Evolutionary conservation across 2,113 vertebrate species (phyloP).

Genomic region (Progne subis): DNA sequence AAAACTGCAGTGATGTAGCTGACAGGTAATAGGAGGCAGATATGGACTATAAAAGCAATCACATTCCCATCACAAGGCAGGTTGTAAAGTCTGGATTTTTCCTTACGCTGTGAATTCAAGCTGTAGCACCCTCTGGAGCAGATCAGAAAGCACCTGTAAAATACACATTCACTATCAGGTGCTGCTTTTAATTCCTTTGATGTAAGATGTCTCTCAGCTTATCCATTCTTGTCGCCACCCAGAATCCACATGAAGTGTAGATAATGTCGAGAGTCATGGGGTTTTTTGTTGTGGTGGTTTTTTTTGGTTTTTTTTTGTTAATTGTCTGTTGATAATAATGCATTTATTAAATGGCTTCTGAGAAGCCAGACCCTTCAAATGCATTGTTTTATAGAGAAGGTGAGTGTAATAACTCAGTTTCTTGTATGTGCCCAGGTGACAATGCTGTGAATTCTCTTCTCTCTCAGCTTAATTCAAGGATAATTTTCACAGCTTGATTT

Average conservation of each 20-base stretch:
- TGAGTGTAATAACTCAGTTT: neutral
- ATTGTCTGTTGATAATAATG: neutral
- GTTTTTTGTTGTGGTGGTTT: no score
- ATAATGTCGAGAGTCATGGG: neutral
- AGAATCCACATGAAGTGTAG: neutral
- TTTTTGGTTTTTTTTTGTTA: neutral
- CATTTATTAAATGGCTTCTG: neutral
- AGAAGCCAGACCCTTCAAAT: neutral
- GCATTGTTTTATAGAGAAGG: neutral
- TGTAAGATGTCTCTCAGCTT: neutral
- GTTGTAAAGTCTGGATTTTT: neutral
- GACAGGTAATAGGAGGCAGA: neutral
- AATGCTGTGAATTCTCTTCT: neutral
- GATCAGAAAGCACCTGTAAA: neutral
- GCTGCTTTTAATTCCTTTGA: neutral
- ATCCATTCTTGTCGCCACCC: neutral
- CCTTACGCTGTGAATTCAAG: neutral
- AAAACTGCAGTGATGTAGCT: neutral
- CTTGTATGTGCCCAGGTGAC: neutral
- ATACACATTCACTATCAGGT: neutral
- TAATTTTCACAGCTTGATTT: slow-evolving; percentile 22
- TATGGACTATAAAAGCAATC: neutral
- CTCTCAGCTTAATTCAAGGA: neutral
- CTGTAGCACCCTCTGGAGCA: neutral
- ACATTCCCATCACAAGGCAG: neutral